Conservation (phyloP, 1,140 invertebrate species). For the Dendroctonus valens region DNA sequence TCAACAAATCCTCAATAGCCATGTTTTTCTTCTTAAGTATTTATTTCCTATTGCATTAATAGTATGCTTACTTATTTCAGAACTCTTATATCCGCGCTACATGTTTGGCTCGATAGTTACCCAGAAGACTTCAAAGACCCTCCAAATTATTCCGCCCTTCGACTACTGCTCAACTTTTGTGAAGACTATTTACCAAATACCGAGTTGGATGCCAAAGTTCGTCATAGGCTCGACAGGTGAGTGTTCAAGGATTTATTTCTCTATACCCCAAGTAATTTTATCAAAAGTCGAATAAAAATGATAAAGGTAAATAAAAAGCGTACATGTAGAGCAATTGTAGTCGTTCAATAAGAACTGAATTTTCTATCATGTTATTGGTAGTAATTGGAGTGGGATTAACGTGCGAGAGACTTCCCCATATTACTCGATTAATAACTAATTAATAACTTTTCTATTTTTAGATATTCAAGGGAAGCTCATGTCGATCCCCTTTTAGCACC, state of each 20-base stretch:
- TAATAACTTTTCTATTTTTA: constrained; percentile 6
- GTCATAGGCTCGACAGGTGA: constrained; percentile 53
- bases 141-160: constrained; percentile 78
- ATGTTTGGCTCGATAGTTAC: constrained; percentile 96
- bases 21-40: background rate
- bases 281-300: too few relatives aligned
- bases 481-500: constrained; percentile 49
- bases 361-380: too few relatives aligned
- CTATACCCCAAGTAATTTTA: too few relatives aligned
- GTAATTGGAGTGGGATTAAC: too few relatives aligned
- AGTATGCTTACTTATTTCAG: constrained; percentile 51
- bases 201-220: constrained; percentile 74
- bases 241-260: background rate
- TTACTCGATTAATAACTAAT: too few relatives aligned
- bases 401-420: too few relatives aligned
- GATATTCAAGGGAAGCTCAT: constrained; percentile 44
- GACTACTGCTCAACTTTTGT: constrained; percentile 81
- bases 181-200: constrained; percentile 75
- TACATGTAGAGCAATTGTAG: too few relatives aligned
- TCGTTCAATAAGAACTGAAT: too few relatives aligned
- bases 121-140: constrained; percentile 93
- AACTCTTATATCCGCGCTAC: constrained; percentile 82
- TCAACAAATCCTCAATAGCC: too few relatives aligned
- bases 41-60: constrained; percentile 4
- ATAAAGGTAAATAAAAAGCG: too few relatives aligned